Evolutionary conservation across 1,140 invertebrate species (phyloP), one percentile per base, ranked within the genome.

Genomic region (Brachionus calyciflorus): DNA sequence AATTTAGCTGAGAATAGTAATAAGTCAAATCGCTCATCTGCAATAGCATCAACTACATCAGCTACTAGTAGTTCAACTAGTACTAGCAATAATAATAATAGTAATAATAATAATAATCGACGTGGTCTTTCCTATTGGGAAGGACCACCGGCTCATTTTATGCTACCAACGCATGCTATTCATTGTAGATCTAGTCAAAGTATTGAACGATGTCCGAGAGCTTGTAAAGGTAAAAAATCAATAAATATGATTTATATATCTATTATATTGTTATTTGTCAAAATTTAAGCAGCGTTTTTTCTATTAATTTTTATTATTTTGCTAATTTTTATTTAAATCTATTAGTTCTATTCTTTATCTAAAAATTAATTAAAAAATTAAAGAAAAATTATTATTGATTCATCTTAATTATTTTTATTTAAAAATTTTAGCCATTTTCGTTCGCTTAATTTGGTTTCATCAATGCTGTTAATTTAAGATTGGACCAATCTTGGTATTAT

Each of bases 151-250:
- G 69, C 69, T 51, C 69, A 73, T 55, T 73, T 73, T 73, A 73
- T 73, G 69, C 46, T 73, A 41, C 69, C 69, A 51, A 73, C 69
- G 24, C 69, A 73, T 51, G 69, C 69, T 73, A 73, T 51, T 26
- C 69, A 73, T 49, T 73, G 69, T 73, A 49, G 69, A 37, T 49
- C 51, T 73, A 73, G 69, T 73, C 44, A 51, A 73, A 73, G 69
- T 30, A 55, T 73, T 49, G 69, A 73, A 41, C 69, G 69, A 49
- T 73, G 69, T 73, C 69, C 69, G 24, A 37, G 69, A 37, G 69
- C 69, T 55, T 73, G 44, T 19, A 73, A 73, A 73, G 69, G 69
- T 73, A 73, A 73, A 12, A n/a, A n/a, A n/a, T n/a, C n/a, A n/a
- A n/a, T n/a, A n/a, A n/a, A n/a, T n/a, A n/a, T n/a, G n/a, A n/a